phyloP scores from a whole-genome alignment of 2,113 vertebrate species.

The Apteryx mantelli region DNA sequence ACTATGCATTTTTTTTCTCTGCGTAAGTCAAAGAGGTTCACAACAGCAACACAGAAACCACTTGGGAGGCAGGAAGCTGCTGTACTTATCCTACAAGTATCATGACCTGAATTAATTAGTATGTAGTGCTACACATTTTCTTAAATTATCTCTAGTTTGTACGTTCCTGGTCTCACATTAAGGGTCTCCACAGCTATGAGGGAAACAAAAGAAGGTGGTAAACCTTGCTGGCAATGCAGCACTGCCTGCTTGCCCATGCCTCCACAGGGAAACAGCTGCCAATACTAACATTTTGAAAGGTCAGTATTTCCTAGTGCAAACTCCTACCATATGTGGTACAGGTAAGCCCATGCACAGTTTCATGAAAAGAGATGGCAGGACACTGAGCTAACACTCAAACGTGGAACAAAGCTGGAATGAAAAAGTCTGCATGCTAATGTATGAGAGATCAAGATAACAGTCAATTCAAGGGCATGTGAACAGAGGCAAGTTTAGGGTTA shows the following conservation, averaged over 20 bases:
- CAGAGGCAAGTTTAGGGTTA: neutral
- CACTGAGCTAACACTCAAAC: accelerated
- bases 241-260: neutral
- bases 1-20: neutral
- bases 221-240: neutral
- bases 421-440: neutral
- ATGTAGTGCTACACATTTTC: neutral
- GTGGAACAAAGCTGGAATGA: neutral
- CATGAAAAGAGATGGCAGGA: neutral
- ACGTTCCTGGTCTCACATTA: slow-evolving; percentile 21
- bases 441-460: neutral
- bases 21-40: neutral
- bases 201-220: neutral
- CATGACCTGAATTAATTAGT: slow-evolving; percentile 19
- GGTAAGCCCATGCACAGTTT: neutral
- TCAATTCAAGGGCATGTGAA: neutral
- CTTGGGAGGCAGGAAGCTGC: slow-evolving; percentile 33
- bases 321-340: neutral
- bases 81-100: neutral
- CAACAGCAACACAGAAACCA: neutral
- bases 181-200: slow-evolving; percentile 25
- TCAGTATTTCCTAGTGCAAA: neutral
- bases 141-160: slow-evolving; percentile 28
- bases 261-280: neutral
- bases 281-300: neutral